Evolutionary conservation across 2,888 invertebrate species (phyloP).

Genomic region (Pollenia griseotomentosa): DNA sequence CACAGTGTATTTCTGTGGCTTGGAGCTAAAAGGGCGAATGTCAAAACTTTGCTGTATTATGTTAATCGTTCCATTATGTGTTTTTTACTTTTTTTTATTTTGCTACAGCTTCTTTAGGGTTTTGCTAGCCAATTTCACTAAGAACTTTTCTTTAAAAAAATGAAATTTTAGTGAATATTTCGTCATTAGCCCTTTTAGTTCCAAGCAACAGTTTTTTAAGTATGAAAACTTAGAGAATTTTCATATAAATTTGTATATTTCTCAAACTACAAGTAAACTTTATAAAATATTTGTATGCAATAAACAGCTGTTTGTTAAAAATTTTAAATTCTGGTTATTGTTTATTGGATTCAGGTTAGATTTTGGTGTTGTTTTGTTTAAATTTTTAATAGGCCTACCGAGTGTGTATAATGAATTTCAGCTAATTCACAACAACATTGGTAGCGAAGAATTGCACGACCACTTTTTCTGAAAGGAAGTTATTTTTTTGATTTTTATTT

Average conservation of each 20-base stretch:
- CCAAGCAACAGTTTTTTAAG: neutral
- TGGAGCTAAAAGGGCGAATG: no score
- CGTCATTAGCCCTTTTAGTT: no score
- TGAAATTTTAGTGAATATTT: no score
- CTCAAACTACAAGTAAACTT: conserved; percentile 32
- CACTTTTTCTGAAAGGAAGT: conserved; percentile 84
- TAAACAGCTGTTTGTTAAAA: conserved; percentile 32
- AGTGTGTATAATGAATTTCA: conserved; percentile 84
- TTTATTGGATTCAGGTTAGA: conserved; percentile 27
- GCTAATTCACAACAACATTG: conserved; percentile 85
- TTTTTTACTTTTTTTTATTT: no score
- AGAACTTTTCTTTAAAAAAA: no score
- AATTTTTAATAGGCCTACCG: conserved; percentile 82
- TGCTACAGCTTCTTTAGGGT: no score
- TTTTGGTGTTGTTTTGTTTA: conserved; percentile 13
- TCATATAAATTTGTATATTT: conserved; percentile 66
- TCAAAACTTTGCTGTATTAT: no score
- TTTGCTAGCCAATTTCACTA: no score
- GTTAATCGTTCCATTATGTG: no score
- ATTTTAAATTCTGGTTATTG: conserved; percentile 19
- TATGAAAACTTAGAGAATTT: conserved; percentile 71
- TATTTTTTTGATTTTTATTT: conserved; percentile 53
- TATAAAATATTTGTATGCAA: conserved; percentile 14
- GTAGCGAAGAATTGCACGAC: conserved; percentile 85
- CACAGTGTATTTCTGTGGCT: conserved; percentile 29